Evolutionary conservation across 1,140 invertebrate genomes (phyloP), one percentile per base, ranked within the genome.

Genomic region (Popillia japonica): DNA sequence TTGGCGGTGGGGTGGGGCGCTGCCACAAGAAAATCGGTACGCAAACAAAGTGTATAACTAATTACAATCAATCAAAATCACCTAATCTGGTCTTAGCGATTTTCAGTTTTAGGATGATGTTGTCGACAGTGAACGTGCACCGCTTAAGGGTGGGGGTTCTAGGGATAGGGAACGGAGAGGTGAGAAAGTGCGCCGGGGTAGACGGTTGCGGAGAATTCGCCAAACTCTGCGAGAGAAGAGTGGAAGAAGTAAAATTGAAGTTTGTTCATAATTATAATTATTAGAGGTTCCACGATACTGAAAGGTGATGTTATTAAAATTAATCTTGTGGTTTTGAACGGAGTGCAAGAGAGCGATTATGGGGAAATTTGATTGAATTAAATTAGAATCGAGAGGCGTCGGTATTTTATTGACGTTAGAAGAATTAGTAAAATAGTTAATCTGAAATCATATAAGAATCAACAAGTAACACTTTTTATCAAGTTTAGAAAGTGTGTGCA

Each of bases 21-120:
- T 22, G 20, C 61, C 22, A 22, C 61, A 68, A 68, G 61, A 68
- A 68, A 68, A 68, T 68, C 61, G 27, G 61, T 68, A 27, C 78
- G 74, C 72, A 79, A 79, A 79, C 79, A 77, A 79, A 79, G 59
- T 78, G 41, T 79, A 75, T 79, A 79, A 79, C 77, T 79, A 79
- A 79, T 79, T 79, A 79, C 79, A 79, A 79, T 79, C 79, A 79
- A 79, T 79, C 79, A 79, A 79, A 76, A 78, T 78, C 73, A 75
- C 73, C 55, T 79, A 79, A 79, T 79, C 79, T 77, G 61, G 74
- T 48, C 34, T 40, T 74, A 42, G 41, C 34, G 72, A 74, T 74
- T 74, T 74, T 74, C 61, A 68, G 22, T 68, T 68, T 68, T 68
- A 17, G 61, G 22, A 27, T 68, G 61, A 68, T 68, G 27, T 34